Base-by-base conservation (phyloP, 2,113 vertebrate species). In the Sinocyclocheilus rhinocerous region DNA sequence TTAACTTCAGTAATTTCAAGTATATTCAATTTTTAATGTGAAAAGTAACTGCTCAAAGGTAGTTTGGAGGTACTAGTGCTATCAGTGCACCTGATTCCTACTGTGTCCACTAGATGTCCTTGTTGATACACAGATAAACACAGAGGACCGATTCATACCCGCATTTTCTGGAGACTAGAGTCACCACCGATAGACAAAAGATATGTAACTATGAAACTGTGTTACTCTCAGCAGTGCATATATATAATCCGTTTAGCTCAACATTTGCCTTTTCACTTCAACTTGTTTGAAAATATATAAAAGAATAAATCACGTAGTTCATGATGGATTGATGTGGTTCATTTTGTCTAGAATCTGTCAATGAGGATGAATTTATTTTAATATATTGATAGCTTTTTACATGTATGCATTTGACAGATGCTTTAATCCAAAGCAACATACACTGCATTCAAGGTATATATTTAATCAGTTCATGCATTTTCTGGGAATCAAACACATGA, bases 91-190 rank as follows among this genome's bases (percentile, higher is more conserved):
- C n/a, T 59, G 6, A 22, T 36, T 11, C 24, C 33, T 55, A 22
- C 36, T 4, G 18, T 13, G 18, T 22, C 76, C 88, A 84, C 81
- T 61, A 89, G 88, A 84, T 89, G 88, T 59, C 81, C 29, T 36
- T 81, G 48, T 61, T 52, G 76, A 76, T 33, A 39, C 73, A 79
- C 33, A 69, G 18, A 85, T 73, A 84, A 42, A 6, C 9, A 3
- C n/a, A 78, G 4, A 48, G 3, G 20, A 15, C 50, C 4, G 0
- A 22, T 26, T 76, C 29, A 11, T 36, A 36, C 36, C 36, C 42
- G 8, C 57, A 24, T 4, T 55, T 52, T 77, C 50, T 77, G 24
- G 1, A 57, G 15, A 57, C 4, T 13, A 70, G 18, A 70, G 16
- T 9, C 33, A 70, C 16, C 33, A 70, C 16, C 1, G 4, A 70